These are phyloP conservation scores for Labroides dimidiatus DNA, from an alignment of 2,797 vertebrate genomes.

Conservation along the genomic window DNA sequence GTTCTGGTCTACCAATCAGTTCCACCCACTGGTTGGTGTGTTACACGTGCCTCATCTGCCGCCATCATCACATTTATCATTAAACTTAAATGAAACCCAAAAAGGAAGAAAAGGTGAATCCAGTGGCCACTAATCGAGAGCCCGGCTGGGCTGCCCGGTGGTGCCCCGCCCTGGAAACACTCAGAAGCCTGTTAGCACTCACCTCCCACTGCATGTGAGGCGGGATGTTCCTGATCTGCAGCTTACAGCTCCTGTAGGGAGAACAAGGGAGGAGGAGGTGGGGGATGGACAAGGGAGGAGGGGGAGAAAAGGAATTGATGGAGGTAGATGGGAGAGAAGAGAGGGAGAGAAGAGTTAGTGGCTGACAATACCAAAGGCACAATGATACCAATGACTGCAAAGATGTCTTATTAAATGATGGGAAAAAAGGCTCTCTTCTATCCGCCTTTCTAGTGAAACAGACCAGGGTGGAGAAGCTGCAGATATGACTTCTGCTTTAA, in stretches of 20 bases:
- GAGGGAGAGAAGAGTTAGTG: conserved; percentile 27
- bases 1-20: conserved; percentile 13
- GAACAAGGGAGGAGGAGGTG: conserved; percentile 45
- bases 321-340: conserved; percentile 30
- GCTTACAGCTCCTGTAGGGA: conserved; percentile 91
- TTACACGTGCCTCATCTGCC: conserved; percentile 8
- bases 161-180: conserved; percentile 64
- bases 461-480: conserved; percentile 18
- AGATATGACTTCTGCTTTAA: conserved; percentile 33
- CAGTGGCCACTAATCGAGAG: conserved; percentile 53
- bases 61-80: conserved; percentile 21
- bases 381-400: conserved; percentile 20
- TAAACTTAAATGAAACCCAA: conserved; percentile 48
- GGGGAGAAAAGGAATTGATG: conserved; percentile 27
- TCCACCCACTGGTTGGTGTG: not conserved
- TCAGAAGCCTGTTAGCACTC: conserved; percentile 79
- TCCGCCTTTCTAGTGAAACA: not conserved
- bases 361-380: conserved; percentile 29
- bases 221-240: conserved; percentile 97
- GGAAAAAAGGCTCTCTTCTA: not conserved
- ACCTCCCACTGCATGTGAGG: conserved; percentile 98
- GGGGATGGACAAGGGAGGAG: conserved; percentile 33
- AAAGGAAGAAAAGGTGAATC: conserved; percentile 44
- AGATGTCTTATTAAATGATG: not conserved
- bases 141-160: conserved; percentile 45